Evolutionary conservation across 2,888 invertebrate genomes (phyloP).

Genomic region (Agriopis leucophaearia): DNA sequence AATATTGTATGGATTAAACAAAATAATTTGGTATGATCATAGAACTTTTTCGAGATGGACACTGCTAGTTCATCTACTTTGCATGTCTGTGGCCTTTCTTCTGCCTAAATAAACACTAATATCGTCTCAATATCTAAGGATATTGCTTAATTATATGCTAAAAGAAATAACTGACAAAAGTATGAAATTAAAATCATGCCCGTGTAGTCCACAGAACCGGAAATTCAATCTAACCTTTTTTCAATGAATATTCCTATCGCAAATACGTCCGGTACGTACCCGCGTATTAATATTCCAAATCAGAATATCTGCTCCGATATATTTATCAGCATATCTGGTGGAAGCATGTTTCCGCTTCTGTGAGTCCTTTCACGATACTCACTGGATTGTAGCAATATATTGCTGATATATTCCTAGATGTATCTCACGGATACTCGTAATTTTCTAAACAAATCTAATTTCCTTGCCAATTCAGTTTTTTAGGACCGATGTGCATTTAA

Average conservation of each 20-base stretch:
- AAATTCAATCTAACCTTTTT: not conserved
- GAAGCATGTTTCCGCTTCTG: constrained; percentile 18
- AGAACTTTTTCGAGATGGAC: no score
- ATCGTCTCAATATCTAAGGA: no score
- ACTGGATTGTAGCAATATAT: constrained; percentile 16
- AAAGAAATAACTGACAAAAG: not conserved
- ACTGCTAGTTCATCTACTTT: no score
- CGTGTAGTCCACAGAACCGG: not conserved
- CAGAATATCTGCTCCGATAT: constrained; percentile 19
- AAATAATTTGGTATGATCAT: not conserved
- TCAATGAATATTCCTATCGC: constrained; percentile 7
- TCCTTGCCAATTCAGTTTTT: no score
- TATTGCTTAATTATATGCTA: no score
- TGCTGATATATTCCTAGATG: not conserved
- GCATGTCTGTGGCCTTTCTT: no score
- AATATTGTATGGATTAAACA: not conserved
- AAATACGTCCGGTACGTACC: constrained; percentile 14
- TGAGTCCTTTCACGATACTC: constrained; percentile 26
- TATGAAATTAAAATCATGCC: constrained; percentile 3
- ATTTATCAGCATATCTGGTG: constrained; percentile 28
- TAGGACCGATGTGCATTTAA: no score
- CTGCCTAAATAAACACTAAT: no score
- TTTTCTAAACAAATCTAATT: no score
- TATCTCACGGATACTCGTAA: not conserved
- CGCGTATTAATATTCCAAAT: constrained; percentile 25